These are phyloP conservation scores for Sceloporus undulatus DNA, from an alignment of 2,113 vertebrate genomes.

Conservation along the genomic window DNA sequence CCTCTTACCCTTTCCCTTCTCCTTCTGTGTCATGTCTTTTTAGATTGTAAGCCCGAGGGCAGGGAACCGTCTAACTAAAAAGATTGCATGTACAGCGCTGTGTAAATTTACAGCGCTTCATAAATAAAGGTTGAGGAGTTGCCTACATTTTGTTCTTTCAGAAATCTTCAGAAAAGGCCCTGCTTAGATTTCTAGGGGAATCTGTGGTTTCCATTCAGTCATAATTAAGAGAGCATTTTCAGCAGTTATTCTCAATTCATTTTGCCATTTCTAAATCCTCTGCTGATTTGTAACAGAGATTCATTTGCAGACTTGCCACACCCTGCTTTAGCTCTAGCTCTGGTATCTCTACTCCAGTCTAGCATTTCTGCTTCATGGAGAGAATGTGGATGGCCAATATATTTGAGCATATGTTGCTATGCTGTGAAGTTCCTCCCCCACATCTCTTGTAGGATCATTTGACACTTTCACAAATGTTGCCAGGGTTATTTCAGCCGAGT, in stretches of 20 bases:
- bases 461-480: constrained; percentile 43
- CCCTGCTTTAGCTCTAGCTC: not conserved
- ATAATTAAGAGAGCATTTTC: constrained; percentile 59
- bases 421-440: not conserved
- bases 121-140: not conserved
- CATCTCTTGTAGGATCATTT: not conserved
- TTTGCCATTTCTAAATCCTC: constrained; percentile 51
- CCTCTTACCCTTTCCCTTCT: too few relatives aligned
- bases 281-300: constrained; percentile 31
- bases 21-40: too few relatives aligned
- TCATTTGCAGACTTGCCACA: not conserved
- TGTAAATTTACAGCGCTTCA: too few relatives aligned
- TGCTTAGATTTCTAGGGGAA: constrained; percentile 58
- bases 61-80: too few relatives aligned
- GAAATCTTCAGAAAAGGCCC: constrained; percentile 58
- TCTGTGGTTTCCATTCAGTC: constrained; percentile 69
- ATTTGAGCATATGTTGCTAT: constrained; percentile 13
- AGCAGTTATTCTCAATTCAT: constrained; percentile 57
- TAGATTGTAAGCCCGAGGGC: too few relatives aligned
- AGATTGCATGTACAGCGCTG: too few relatives aligned
- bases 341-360: not conserved
- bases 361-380: constrained; percentile 30
- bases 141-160: constrained; percentile 39
- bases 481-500: constrained; percentile 17
- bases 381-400: not conserved